These are phyloP conservation scores for Orthosia cruda DNA, from an alignment of 2,888 invertebrate species.

Conservation along the genomic window DNA sequence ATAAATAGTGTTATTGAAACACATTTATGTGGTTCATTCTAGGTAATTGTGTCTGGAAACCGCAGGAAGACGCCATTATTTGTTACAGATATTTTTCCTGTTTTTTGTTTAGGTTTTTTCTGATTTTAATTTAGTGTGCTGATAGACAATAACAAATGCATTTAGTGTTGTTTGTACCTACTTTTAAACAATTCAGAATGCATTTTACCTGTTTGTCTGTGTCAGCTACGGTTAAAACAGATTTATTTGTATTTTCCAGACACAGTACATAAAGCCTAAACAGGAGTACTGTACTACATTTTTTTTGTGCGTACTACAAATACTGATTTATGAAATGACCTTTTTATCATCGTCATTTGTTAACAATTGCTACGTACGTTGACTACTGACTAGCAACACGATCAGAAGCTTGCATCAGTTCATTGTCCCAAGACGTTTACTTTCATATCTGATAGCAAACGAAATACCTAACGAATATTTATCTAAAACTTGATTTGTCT, in stretches of 20 bases:
- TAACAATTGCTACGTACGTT: conserved; percentile 21
- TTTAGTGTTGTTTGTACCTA: conserved; percentile 1
- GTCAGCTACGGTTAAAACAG: neutral
- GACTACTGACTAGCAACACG: conserved; percentile 16
- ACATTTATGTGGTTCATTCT: conserved; percentile 65
- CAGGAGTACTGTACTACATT: no score
- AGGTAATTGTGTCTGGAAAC: conserved; percentile 53
- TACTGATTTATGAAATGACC: conserved; percentile 23
- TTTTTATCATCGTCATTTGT: conserved; percentile 22
- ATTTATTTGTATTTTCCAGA: no score
- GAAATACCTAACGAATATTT: neutral
- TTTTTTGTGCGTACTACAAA: neutral
- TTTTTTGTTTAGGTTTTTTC: conserved; percentile 45
- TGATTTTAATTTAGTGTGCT: conserved; percentile 18
- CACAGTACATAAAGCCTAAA: no score
- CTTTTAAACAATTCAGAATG: neutral
- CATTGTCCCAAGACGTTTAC: conserved; percentile 6
- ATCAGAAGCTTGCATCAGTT: conserved; percentile 28
- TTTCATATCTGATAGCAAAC: neutral
- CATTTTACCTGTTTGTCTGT: neutral
- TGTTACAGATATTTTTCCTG: conserved; percentile 59
- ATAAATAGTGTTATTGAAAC: conserved; percentile 80
- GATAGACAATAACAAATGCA: conserved; percentile 14
- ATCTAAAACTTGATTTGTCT: neutral
- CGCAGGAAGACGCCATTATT: conserved; percentile 47